These are phyloP conservation scores for Phyllotis vaccarum DNA, from an alignment of 2,797 vertebrate genomes.

Conservation along the genomic window DNA sequence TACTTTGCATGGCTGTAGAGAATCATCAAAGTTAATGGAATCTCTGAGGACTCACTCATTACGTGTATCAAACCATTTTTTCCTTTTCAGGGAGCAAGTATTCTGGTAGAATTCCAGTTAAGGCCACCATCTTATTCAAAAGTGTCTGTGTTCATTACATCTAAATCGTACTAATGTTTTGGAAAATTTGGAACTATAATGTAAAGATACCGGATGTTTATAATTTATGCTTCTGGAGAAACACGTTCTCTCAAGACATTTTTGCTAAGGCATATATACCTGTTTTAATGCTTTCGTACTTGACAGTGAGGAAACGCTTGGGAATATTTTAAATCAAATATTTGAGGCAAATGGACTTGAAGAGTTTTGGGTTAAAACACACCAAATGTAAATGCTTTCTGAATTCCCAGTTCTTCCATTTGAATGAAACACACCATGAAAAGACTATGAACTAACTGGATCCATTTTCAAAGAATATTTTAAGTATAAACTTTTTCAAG, in stretches of 20 bases:
- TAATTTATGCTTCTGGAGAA: neutral
- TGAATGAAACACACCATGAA: neutral
- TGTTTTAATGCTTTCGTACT: slow-evolving; percentile 24
- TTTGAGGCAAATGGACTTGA: neutral
- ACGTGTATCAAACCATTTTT: neutral
- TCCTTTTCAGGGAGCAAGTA: neutral
- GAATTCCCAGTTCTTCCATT: slow-evolving; percentile 4
- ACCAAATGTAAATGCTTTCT: slow-evolving; percentile 15
- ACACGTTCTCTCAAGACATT: neutral
- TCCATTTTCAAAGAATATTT: slow-evolving; percentile 14
- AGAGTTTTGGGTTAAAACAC: neutral
- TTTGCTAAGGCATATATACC: neutral
- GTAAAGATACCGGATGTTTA: neutral
- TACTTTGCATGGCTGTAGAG: neutral
- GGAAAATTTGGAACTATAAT: neutral
- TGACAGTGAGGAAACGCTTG: neutral
- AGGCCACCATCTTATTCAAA: neutral
- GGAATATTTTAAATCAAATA: slow-evolving; percentile 32
- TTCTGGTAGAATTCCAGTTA: neutral
- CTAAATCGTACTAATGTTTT: neutral
- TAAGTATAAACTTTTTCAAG: neutral
- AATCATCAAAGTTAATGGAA: neutral
- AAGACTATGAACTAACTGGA: neutral
- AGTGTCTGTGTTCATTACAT: neutral
- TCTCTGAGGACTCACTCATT: slow-evolving; percentile 13